Evolutionary conservation across 2,888 invertebrate species (phyloP).

Genomic region (Malthinus seriepunctatus): DNA sequence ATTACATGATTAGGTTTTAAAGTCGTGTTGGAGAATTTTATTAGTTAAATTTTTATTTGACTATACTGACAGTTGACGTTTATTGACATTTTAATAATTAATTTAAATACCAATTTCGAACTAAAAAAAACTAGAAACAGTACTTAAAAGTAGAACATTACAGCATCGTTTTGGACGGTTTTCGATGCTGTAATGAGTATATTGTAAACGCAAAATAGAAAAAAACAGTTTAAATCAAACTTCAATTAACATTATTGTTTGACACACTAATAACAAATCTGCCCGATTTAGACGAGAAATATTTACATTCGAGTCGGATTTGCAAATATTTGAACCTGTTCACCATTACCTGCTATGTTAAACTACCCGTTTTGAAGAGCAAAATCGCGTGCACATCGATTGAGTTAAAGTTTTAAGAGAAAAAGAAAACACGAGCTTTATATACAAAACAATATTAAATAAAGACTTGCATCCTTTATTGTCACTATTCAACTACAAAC

Average conservation of each 20-base stretch:
- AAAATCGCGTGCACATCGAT: slow-evolving; percentile 25
- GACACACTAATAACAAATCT: slow-evolving; percentile 46
- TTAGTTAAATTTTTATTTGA: no score
- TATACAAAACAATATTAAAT: slow-evolving; percentile 6
- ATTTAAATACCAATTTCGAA: no score
- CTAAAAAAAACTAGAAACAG: no score
- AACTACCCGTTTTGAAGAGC: slow-evolving; percentile 29
- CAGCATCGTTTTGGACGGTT: no score
- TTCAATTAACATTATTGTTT: slow-evolving; percentile 38
- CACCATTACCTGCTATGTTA: slow-evolving; percentile 45
- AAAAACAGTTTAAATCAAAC: slow-evolving; percentile 30
- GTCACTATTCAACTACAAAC: slow-evolving; percentile 35
- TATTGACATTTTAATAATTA: no score
- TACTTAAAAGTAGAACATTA: no score
- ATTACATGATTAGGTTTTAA: no score
- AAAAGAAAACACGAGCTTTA: slow-evolving; percentile 16
- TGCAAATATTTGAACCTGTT: slow-evolving; percentile 49
- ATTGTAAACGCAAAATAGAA: no score
- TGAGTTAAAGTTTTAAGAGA: slow-evolving; percentile 11
- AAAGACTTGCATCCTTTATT: slow-evolving; percentile 29
- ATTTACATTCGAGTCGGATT: slow-evolving; percentile 48
- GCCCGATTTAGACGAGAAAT: slow-evolving; percentile 43
- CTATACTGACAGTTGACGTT: no score
- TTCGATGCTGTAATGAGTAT: no score
- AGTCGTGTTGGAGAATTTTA: no score